Evolutionary conservation across 2,888 invertebrate genomes (phyloP), one percentile per base, ranked within the genome.

Genomic region (Sepioteuthis lessoniana): DNA sequence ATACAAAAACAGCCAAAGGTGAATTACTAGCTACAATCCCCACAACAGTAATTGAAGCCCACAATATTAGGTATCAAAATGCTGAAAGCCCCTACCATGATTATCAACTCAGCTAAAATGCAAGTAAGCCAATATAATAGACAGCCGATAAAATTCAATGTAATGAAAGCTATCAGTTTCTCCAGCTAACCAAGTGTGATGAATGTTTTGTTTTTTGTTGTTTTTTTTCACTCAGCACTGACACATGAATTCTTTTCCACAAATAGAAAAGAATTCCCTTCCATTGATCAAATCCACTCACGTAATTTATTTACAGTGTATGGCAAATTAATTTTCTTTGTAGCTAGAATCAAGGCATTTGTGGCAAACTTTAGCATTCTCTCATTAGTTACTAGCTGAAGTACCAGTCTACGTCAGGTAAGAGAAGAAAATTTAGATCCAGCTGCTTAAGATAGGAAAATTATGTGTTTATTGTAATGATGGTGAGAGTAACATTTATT

Each of bases 121-220:
- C n/a, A 76, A 16, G 76, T n/a, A 76, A 16, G n/a, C 19, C 76
- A n/a, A n/a, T 35, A 76, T 76, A 76, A 76, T 76, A 76, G 76
- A 76, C 76, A n/a, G 10, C 10, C 2, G 31, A 76, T 60, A 28
- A 60, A 28, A 55, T 55, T 25, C 3, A 28, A 60, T 25, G 31
- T 76, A 76, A 76, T 76, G 76, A 76, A 76, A 76, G n/a, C 76
- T 76, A 76, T 76, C 35, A 35, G n/a, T 76, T n/a, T n/a, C 76
- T 35, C 4, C 7, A 55, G 25, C 25, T 25, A 55, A 55, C 25
- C 55, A 35, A n/a, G 76, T 10, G 76, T n/a, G 76, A 76, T 76
- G n/a, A 76, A 42, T 42, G 42, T 42, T 42, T 42, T 42, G 3
- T 42, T 42, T 42, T 42, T 42, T 42, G 3, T 42, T 42, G 3